These are phyloP conservation scores for Illadopsis cleaveri DNA, from an alignment of 2,113 vertebrate genomes.

Conservation along the genomic window DNA sequence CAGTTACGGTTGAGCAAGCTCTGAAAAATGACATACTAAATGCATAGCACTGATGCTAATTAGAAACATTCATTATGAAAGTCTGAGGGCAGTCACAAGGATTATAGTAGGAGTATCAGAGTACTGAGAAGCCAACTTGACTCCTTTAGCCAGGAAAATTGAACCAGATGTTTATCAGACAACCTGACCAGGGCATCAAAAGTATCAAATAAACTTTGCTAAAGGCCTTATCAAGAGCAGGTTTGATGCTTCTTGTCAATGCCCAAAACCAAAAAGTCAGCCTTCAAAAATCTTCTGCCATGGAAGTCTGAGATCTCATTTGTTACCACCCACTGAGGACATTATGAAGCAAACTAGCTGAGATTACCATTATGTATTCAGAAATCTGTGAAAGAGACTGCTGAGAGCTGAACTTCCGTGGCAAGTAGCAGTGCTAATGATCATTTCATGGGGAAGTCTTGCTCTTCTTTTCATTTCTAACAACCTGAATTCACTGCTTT, in stretches of 20 bases:
- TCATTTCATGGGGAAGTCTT: neutral
- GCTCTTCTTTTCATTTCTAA: neutral
- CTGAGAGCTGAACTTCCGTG: neutral
- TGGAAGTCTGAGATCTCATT: neutral
- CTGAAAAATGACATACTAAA: neutral
- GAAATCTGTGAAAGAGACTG: neutral
- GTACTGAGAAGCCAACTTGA: neutral
- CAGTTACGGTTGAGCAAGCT: neutral
- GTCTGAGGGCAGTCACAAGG: neutral
- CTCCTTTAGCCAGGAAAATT: neutral
- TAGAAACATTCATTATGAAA: neutral
- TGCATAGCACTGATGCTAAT: neutral
- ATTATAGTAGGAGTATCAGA: neutral
- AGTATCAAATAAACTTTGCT: neutral
- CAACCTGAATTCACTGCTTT: neutral
- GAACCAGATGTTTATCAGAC: neutral
- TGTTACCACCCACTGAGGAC: neutral
- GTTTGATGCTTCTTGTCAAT: neutral
- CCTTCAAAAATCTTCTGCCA: neutral
- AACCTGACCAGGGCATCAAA: neutral
- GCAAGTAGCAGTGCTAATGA: neutral
- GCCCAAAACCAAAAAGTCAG: neutral
- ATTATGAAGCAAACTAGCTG: neutral
- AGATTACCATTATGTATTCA: neutral
- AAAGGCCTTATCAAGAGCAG: neutral